A percentile compares a stretch with the other conserved stretches of the same genome.
These are phyloP conservation scores for Cynopterus sphinx DNA, from an alignment of 2,797 vertebrate species.

Conservation along the genomic window DNA sequence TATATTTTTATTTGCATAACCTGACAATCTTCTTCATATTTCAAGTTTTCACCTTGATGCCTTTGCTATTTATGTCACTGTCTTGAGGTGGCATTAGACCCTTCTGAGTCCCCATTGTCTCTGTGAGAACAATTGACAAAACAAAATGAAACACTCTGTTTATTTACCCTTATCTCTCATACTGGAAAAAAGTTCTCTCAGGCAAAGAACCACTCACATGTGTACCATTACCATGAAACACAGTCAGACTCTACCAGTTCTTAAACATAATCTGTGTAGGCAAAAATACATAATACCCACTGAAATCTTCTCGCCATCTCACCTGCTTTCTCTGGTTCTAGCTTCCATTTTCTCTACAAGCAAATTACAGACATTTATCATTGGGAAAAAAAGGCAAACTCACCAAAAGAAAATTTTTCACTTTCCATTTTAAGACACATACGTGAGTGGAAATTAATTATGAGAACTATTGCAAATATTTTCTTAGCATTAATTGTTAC, in stretches of 20 bases:
- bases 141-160: not conserved
- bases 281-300: not conserved
- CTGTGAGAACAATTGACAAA: not conserved
- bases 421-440: not conserved
- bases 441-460: not conserved
- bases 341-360: not conserved
- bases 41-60: not conserved
- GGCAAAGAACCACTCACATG: not conserved
- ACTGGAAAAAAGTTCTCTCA: not conserved
- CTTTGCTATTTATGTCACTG: not conserved
- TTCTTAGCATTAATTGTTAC: not conserved
- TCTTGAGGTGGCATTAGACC: not conserved
- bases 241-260: not conserved
- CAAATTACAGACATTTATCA: not conserved
- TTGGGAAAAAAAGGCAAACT: not conserved
- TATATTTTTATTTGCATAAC: not conserved
- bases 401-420: not conserved
- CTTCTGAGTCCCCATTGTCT: not conserved
- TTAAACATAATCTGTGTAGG: too few species aligned
- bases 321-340: not conserved
- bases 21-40: not conserved
- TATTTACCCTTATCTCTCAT: not conserved
- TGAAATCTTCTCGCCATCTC: not conserved
- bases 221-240: not conserved
- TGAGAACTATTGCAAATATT: not conserved